Evolutionary conservation across 2,888 invertebrate genomes (phyloP), one percentile per base, ranked within the genome.

Genomic region (Dryadula phaetusa): DNA sequence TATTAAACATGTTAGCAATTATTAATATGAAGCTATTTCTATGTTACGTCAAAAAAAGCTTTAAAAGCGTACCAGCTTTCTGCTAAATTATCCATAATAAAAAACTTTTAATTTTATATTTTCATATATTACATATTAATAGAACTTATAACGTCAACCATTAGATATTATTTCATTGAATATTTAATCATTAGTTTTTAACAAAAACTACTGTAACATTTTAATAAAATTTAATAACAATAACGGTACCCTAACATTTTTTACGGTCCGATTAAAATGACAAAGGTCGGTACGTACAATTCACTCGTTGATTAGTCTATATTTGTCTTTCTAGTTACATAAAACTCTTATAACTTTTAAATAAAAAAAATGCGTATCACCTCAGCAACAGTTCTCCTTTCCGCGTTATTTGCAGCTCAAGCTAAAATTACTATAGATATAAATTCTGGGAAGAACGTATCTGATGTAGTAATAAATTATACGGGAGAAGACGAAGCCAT

Each of bases 371-470:
- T 65, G 65, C 28, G 28, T 20, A 5, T 22, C 14, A n/a, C 14
- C 40, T 4, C 49, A 49, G 3, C 25, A 8, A 10, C 66, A 40
- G 16, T 62, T 12, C 10, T 70, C 8, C 3, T 20, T 18, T 58
- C 53, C 0, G 8, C 60, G 3, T 42, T 70, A 25, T n/a, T 70
- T 6, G 4, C 66, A 25, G 76, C 77, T 1, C 70, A 81, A 34
- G 76, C 82, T 8, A 84, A 82, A 72, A 82, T 90, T 62, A 76
- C 69, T 18, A 76, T 87, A 28, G 74, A 86, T 12, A 74, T 87
- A 25, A 70, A 67, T 37, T 71, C 74, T 0, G 77, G 75, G 14
- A 70, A 63, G 1, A 74, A 74, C 5, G 28, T 60, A 54, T 72
- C 74, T 42, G 79, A 83, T 56, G 73, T 83, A 2, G 44, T 62